Evolutionary conservation across 1,140 invertebrate species (phyloP).

Genomic region (Drosophila prosaltans): DNA sequence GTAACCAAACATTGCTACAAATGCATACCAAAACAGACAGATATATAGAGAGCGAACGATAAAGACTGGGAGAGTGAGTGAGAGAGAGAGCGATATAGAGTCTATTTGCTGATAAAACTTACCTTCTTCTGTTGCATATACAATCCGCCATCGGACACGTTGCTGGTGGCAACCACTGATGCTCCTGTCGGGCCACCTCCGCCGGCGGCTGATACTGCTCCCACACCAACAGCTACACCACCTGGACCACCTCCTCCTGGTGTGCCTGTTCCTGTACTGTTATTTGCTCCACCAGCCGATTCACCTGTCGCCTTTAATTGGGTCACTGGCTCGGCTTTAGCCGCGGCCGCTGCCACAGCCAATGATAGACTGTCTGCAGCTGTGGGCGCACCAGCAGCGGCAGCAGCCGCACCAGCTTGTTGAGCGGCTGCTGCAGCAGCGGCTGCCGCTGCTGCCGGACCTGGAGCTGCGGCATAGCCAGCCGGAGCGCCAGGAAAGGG

Average conservation of each 20-base stretch:
- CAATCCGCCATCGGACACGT: slow-evolving; percentile 79
- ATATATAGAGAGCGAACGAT: slow-evolving; percentile 23
- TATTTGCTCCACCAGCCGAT: slow-evolving; percentile 31
- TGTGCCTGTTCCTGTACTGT: slow-evolving; percentile 33
- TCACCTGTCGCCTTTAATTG: slow-evolving; percentile 84
- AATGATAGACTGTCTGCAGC: slow-evolving; percentile 84
- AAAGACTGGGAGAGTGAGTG: slow-evolving; percentile 15
- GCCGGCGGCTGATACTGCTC: slow-evolving; percentile 32
- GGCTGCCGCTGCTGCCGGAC: slow-evolving; percentile 86
- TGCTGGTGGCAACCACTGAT: slow-evolving; percentile 83
- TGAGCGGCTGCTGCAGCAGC: slow-evolving; percentile 85
- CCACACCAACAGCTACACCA: slow-evolving; percentile 35
- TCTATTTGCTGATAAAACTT: slow-evolving; percentile 41
- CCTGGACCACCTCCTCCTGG: slow-evolving; percentile 27
- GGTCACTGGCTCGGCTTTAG: slow-evolving; percentile 85
- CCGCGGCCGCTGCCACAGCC: slow-evolving; percentile 87
- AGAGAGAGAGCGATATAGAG: not conserved
- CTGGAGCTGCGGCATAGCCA: slow-evolving; percentile 87
- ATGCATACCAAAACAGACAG: slow-evolving; percentile 57
- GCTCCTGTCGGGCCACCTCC: slow-evolving; percentile 31
- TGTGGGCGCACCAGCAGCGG: slow-evolving; percentile 78
- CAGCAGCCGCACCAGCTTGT: slow-evolving; percentile 83
- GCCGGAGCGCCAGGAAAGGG: slow-evolving; percentile 91
- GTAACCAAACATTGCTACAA: slow-evolving; percentile 65
- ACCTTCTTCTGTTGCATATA: slow-evolving; percentile 83